A percentile compares a stretch with the other conserved stretches of the same genome.
Evolutionary conservation across 2,797 vertebrate species (phyloP).

Genomic region (Cyprinella venusta): DNA sequence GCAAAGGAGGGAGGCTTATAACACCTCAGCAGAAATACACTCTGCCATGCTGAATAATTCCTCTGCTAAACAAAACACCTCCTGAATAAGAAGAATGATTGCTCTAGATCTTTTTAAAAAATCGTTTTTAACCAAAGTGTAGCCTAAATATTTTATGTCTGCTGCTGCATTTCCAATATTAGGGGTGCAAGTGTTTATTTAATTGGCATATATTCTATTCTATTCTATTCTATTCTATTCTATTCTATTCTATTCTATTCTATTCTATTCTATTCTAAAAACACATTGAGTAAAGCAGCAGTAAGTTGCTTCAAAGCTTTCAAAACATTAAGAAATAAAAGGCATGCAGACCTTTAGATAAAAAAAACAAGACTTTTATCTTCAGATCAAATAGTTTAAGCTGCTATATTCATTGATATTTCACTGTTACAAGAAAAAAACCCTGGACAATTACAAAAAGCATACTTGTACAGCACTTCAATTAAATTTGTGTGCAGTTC

Average conservation of each 20-base stretch:
- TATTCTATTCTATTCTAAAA: too few relatives aligned
- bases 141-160: background rate
- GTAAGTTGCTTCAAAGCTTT: too few relatives aligned
- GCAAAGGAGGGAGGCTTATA: slow-evolving; percentile 32
- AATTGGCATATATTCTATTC: too few relatives aligned
- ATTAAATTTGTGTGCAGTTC: background rate
- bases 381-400: slow-evolving; percentile 9
- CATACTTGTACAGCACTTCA: background rate
- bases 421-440: background rate
- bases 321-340: background rate
- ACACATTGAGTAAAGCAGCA: background rate
- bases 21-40: slow-evolving; percentile 63
- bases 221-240: too few relatives aligned
- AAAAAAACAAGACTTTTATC: background rate
- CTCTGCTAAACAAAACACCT: slow-evolving; percentile 15
- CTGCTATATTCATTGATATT: background rate
- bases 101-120: background rate
- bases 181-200: background rate
- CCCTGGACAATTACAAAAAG: background rate
- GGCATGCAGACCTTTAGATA: background rate
- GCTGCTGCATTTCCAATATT: background rate
- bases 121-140: background rate
- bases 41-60: slow-evolving; percentile 45
- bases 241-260: too few relatives aligned
- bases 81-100: background rate